Evolutionary conservation across 2,797 vertebrate species (phyloP), one percentile per base, ranked within the genome.

Genomic region (Microtus obscurus): DNA sequence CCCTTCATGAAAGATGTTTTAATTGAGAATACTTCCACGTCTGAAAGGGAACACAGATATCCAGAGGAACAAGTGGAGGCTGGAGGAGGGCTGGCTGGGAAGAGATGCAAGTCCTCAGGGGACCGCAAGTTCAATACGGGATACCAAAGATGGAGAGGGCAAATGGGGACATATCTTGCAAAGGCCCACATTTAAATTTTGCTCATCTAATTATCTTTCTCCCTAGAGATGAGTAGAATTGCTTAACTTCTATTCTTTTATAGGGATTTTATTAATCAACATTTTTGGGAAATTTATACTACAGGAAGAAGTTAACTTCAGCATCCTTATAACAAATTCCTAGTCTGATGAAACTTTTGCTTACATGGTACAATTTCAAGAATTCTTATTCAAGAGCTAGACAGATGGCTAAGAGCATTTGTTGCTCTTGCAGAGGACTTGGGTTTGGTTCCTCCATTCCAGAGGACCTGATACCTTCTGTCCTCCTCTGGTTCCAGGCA

Each of bases 181-280:
- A 94, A 83, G n/a, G 43, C 31, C 2, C 9, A 34, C 87, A 45
- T 76, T 63, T 88, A n/a, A 89, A 79, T 43, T 95, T 89, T 65
- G 77, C 43, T 51, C 29, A 19, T 34, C 23, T 61, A 79, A 93
- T 89, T 74, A 17, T 91, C 51, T 79, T 78, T n/a, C 21, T 77
- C 6, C 61, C 37, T 86, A 56, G n/a, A 89, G 21, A 27, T 79
- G 48, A 67, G 8, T 71, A 12, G 13, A 88, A 53, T 76, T 40
- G 2, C 40, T 86, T 56, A 73, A 67, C 63, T 29, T 51, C 43
- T 90, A 37, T 83, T 51, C n/a, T 87, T 90, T 90, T 53, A 48
- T 37, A 51, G 43, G 45, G 37, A 85, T 34, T 1, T 17, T n/a
- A 74, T 45, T 78, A 69, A 27, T 89, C 74, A 65, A 11, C 45